Evolutionary conservation across 2,888 invertebrate species (phyloP), one percentile per base, ranked within the genome.

Genomic region (Pecten maximus): DNA sequence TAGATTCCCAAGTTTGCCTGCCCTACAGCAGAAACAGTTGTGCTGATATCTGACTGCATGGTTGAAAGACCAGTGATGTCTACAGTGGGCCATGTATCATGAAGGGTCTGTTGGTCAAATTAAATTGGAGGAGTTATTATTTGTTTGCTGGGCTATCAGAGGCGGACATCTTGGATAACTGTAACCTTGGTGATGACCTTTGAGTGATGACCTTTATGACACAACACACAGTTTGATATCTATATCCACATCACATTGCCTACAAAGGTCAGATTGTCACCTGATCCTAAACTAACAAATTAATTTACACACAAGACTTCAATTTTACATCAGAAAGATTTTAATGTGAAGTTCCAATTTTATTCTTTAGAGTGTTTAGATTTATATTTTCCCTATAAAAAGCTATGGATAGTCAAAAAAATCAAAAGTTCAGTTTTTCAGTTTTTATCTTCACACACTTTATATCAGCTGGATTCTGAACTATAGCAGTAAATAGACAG

Each of bases 241-340:
- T 74, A 0, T 74, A 35, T 74, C 35, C 10, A 28, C 8, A 74
- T 74, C 74, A 74, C 74, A 74, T 0, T 3, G 16, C 35, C 28
- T 74, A 74, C 74, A 74, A 74, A 74, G 74, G 60, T 60, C n/a
- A 60, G n/a, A 60, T 44, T 16, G 74, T 74, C 74, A 74, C 35
- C 74, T 74, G 10, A 35, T 74, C 35, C 0, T 35, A 35, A 35
- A 35, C 0, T 74, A 12, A 74, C 35, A 0, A 12, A 74, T 28
- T 35, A 74, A 74, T 74, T 74, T 74, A 28, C 15, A 28, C 54
- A 54, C 19, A 54, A 54, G 19, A 6, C 12, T 44, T 44, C 44
- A 10, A 44, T 44, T 12, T 44, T 44, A 44, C 44, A 44, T 44
- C 12, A 44, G 12, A 44, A 10, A 6, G 6, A 6, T 44, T 44